Conservation (phyloP, 2,888 invertebrate genomes). For the Lysandra coridon region DNA sequence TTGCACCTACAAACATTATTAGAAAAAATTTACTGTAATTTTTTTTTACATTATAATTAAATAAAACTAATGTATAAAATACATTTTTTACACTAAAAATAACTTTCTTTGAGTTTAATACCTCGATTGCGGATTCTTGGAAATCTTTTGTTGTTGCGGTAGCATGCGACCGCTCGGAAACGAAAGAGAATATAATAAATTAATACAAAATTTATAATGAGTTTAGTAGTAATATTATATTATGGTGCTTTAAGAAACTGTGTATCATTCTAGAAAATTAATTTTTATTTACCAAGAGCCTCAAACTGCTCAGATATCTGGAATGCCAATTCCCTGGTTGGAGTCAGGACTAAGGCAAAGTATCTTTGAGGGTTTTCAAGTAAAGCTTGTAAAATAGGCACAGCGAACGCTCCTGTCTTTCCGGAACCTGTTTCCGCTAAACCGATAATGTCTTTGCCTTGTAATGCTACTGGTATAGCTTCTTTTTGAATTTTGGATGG, state of each 20-base stretch:
- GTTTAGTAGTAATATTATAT: too few species aligned
- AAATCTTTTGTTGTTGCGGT: too few species aligned
- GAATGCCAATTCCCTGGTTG: slow-evolving; percentile 98
- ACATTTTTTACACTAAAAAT: too few species aligned
- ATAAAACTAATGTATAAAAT: too few species aligned
- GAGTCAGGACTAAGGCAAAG: slow-evolving; percentile 95
- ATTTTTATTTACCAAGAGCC: slow-evolving; percentile 86
- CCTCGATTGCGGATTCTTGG: too few species aligned
- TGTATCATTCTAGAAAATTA: neutral
- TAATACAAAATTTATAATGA: too few species aligned
- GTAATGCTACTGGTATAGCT: slow-evolving; percentile 93
- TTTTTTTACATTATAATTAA: too few species aligned
- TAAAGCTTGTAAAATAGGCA: slow-evolving; percentile 96
- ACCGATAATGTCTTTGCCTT: slow-evolving; percentile 86
- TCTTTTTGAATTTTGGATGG: slow-evolving; percentile 98
- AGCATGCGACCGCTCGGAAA: too few species aligned
- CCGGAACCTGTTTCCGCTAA: slow-evolving; percentile 94
- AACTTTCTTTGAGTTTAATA: too few species aligned
- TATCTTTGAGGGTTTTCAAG: slow-evolving; percentile 95
- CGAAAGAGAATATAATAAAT: too few species aligned
- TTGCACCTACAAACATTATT: slow-evolving; percentile 80
- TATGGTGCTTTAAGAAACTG: too few species aligned
- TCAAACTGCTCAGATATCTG: slow-evolving; percentile 99
- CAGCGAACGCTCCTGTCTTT: slow-evolving; percentile 98
- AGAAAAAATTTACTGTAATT: neutral